phyloP scores from a whole-genome alignment of 2,113 vertebrate genomes.

The Alligator sinensis region DNA sequence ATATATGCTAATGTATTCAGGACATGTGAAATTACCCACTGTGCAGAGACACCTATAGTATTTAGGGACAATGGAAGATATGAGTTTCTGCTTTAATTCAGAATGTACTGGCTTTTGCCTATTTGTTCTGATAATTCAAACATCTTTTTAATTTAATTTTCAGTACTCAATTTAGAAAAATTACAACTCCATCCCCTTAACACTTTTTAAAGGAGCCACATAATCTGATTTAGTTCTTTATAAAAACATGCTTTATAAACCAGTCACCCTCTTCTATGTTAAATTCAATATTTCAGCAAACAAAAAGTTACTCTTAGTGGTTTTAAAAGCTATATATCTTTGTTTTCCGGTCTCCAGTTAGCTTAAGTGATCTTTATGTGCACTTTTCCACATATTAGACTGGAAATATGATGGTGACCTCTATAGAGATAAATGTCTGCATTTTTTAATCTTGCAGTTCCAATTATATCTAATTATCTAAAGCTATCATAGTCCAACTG shows the following conservation, averaged over 20 bases:
- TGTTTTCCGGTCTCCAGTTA: not conserved
- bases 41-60: constrained; percentile 60
- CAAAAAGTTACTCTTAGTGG: not conserved
- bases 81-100: constrained; percentile 54
- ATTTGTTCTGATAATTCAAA: constrained; percentile 43
- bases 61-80: constrained; percentile 63
- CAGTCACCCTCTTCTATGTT: not conserved
- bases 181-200: constrained; percentile 42
- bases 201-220: constrained; percentile 43
- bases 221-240: constrained; percentile 47
- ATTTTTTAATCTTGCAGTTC: constrained; percentile 57
- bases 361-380: not conserved
- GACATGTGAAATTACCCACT: constrained; percentile 53
- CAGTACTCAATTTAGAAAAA: constrained; percentile 63
- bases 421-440: constrained; percentile 19
- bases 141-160: constrained; percentile 38
- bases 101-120: constrained; percentile 27
- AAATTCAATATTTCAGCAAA: constrained; percentile 34
- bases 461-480: constrained; percentile 74
- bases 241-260: constrained; percentile 27
- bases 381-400: constrained; percentile 10
- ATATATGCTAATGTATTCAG: constrained; percentile 72
- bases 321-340: constrained; percentile 13
- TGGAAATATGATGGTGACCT: constrained; percentile 31
- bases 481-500: constrained; percentile 15